Evolutionary conservation across 2,113 vertebrate genomes (phyloP).

Genomic region (human): DNA sequence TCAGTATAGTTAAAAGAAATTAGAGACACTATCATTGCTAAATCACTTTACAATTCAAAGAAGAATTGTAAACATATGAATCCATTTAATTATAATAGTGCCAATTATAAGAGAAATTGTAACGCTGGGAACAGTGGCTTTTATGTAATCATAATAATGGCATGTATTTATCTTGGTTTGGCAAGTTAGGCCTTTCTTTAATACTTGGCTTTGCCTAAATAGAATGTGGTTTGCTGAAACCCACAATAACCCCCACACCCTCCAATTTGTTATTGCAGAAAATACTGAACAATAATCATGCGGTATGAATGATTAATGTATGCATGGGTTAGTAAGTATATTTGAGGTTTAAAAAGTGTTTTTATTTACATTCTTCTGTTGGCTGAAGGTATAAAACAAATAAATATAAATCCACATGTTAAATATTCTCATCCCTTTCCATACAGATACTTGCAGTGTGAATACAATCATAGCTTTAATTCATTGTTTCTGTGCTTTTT

Average conservation of each 20-base stretch:
- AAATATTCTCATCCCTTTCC: constrained; percentile 26
- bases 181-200: constrained; percentile 90
- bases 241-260: constrained; percentile 89
- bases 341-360: constrained; percentile 87
- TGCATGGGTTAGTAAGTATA: constrained; percentile 85
- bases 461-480: neutral
- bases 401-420: constrained; percentile 71
- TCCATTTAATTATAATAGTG: constrained; percentile 90
- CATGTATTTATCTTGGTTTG: constrained; percentile 95
- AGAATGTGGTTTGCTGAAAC: constrained; percentile 90
- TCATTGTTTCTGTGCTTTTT: constrained; percentile 42
- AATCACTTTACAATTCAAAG: constrained; percentile 88
- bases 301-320: constrained; percentile 91
- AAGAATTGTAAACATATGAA: constrained; percentile 92
- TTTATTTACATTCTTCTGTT: constrained; percentile 84
- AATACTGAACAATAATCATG: constrained; percentile 88
- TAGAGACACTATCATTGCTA: constrained; percentile 91
- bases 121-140: constrained; percentile 86
- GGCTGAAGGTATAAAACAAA: constrained; percentile 77
- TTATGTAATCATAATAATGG: constrained; percentile 92
- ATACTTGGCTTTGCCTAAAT: constrained; percentile 92
- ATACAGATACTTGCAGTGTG: neutral
- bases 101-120: constrained; percentile 90
- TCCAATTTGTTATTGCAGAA: constrained; percentile 89
- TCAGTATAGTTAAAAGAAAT: constrained; percentile 89